Evolutionary conservation across 2,888 invertebrate genomes (phyloP), one percentile per base, ranked within the genome.

Genomic region (Ophion obscuratus): DNA sequence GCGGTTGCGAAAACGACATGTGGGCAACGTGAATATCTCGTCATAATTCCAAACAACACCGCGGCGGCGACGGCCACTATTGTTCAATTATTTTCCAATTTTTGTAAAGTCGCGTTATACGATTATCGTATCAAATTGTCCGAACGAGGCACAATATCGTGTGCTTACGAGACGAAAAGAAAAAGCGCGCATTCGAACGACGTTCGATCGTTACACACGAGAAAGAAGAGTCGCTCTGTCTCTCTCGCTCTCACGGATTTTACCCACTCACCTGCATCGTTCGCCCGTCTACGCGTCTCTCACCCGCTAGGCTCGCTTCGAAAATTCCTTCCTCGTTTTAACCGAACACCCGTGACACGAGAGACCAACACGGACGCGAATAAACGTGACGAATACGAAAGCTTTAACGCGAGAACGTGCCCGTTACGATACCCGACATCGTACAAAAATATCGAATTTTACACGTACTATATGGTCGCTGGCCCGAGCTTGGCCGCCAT

Each of bases 251-350:
- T 53, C 53, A 81, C 76, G 68, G 78, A 68, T 78, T 79, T 79
- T 71, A 81, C 88, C 88, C 91, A 94, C 94, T 94, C 93, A 94
- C 94, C 94, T 94, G 94, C 94, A 94, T 94, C 91, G 91, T 93
- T 75, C 90, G 53, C 53, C 90, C 90, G 92, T 92, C 91, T 93
- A 93, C 93, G 94, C 93, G 94, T 93, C 92, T 91, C 91, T 92
- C 89, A 53, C 53, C 53, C 53, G 53, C 88, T 77, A 88, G 91
- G 83, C 86, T 89, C 88, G 87, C 84, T 87, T 86, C 84, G 20
- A 61, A 61, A 61, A 88, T 85, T 86, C 87, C 31, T 71, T 20
- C n/a, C 53, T 62, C 70, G 31, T 62, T 71, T 74, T 53, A 53
- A 53, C 53, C 53, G 53, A 53, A 53, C 53, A 53, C 53, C 53